Evolutionary conservation across 1,140 invertebrate genomes (phyloP), one percentile per base, ranked within the genome.

Genomic region (Megalonaias nervosa): DNA sequence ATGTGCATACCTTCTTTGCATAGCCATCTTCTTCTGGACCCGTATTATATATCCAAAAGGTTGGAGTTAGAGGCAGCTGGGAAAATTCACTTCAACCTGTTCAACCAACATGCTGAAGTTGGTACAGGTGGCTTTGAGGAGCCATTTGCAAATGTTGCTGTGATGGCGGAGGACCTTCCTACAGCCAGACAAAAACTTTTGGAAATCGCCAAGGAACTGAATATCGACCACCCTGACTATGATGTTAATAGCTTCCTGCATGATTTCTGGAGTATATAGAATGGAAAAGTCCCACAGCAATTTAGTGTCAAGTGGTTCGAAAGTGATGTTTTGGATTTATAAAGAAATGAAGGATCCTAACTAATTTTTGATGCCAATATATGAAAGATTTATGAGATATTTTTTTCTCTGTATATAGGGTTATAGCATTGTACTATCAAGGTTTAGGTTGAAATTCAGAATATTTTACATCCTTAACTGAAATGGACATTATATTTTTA

Each of bases 1-100:
- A 83, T 86, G 85, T 81, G 82, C 13, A 71, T 82, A 9, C 75
- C 83, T 0, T 86, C 85, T 15, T 60, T 55, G 15, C 83, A 84
- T 62, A 48, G 48, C 9, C 60, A 81, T 26, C 38, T 79, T 9
- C 65, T 85, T 5, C 48, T 57, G 6, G 79, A 81, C n/a, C 26
- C 57, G 17, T 26, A 66, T 26, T 56, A 21, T 2, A 55, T 38
- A 26, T 65, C 75, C 1, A 15, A 48, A 26, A 38, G 82, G 13
- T 60, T 71, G 16, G 59, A 21, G 1, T 68, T 85, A 67, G 57
- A 79, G n/a, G 61, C 77, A n/a, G 38, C 60, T 16, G 69, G 69
- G 0, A 31, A 71, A 0, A 48, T 48, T 48, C 38, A 48, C 38
- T 83, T 81, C 57, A 81, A 77, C 21, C 80, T 78, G 70, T 76